Conservation (phyloP, 2,797 vertebrate species). For the Adelosebastes latens region DNA sequence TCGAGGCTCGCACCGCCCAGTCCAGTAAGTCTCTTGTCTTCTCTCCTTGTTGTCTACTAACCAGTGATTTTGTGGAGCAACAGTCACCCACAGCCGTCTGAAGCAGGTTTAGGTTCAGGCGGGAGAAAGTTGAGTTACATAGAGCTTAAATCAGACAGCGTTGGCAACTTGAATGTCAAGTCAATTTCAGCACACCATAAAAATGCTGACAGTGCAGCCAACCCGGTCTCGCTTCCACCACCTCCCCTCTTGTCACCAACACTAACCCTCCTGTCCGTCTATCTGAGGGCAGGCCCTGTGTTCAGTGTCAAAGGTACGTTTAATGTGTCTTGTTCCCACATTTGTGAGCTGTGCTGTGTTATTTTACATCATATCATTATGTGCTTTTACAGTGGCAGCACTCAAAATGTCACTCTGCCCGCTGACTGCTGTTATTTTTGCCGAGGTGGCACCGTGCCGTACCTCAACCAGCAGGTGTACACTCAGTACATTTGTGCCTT, state of each 20-base stretch:
- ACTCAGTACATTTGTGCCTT: not conserved
- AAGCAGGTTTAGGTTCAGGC: conserved; percentile 30
- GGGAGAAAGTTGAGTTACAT: conserved; percentile 26
- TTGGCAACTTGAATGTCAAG: conserved; percentile 66
- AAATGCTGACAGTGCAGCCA: conserved; percentile 62
- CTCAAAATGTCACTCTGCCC: conserved; percentile 71
- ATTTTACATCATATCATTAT: conserved; percentile 59
- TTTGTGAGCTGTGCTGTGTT: conserved; percentile 61
- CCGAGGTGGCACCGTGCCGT: conserved; percentile 22
- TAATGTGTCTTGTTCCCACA: conserved; percentile 67
- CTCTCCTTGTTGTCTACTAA: conserved; percentile 62
- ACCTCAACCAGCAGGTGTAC: not conserved
- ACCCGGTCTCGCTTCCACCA: conserved; percentile 46
- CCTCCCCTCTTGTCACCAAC: conserved; percentile 65
- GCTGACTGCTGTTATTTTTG: conserved; percentile 43
- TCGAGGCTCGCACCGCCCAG: conserved; percentile 92
- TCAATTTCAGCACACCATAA: conserved; percentile 56
- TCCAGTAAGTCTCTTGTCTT: conserved; percentile 89
- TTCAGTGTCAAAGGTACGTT: conserved; percentile 80
- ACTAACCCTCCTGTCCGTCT: conserved; percentile 74
- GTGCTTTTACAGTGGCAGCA: conserved; percentile 54
- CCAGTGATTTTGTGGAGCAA: conserved; percentile 26
- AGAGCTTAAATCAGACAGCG: conserved; percentile 42
- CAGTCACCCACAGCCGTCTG: conserved; percentile 17
- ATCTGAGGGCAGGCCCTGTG: conserved; percentile 67